These are phyloP conservation scores for Carpatolechia fugitivella DNA, from an alignment of 2,888 invertebrate genomes.

Conservation along the genomic window DNA sequence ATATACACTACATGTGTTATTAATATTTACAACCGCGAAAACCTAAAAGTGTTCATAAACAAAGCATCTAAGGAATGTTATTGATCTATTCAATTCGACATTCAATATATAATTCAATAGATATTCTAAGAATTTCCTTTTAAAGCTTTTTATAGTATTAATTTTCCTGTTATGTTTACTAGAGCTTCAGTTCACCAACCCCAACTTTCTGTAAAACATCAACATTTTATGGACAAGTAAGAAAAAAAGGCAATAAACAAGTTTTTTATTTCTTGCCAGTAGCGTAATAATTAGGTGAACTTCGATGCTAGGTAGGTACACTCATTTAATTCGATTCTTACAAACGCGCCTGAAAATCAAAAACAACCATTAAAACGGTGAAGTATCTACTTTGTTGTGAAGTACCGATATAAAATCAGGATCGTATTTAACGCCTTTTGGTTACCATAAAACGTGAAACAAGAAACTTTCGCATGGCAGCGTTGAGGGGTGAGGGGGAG, in stretches of 20 bases:
- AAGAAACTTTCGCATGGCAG: constrained; percentile 31
- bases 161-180: too few relatives aligned
- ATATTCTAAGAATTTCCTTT: too few relatives aligned
- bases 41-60: too few relatives aligned
- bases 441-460: constrained; percentile 29
- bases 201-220: too few relatives aligned
- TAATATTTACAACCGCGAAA: too few relatives aligned
- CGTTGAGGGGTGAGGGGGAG: constrained; percentile 47
- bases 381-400: constrained; percentile 2
- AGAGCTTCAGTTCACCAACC: too few relatives aligned
- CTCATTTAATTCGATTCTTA: not conserved
- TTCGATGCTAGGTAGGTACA: not conserved
- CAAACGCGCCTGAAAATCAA: not conserved
- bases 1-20: too few relatives aligned
- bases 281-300: not conserved
- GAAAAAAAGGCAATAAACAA: not conserved
- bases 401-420: constrained; percentile 13
- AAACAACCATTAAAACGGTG: not conserved
- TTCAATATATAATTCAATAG: too few relatives aligned
- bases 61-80: too few relatives aligned
- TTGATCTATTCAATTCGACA: too few relatives aligned
- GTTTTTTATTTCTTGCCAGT: not conserved
- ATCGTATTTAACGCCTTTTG: constrained; percentile 27
- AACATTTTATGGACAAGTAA: not conserved
- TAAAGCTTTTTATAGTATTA: too few relatives aligned